These are phyloP conservation scores for Calameuta filiformis DNA, from an alignment of 2,888 invertebrate genomes.

Conservation along the genomic window DNA sequence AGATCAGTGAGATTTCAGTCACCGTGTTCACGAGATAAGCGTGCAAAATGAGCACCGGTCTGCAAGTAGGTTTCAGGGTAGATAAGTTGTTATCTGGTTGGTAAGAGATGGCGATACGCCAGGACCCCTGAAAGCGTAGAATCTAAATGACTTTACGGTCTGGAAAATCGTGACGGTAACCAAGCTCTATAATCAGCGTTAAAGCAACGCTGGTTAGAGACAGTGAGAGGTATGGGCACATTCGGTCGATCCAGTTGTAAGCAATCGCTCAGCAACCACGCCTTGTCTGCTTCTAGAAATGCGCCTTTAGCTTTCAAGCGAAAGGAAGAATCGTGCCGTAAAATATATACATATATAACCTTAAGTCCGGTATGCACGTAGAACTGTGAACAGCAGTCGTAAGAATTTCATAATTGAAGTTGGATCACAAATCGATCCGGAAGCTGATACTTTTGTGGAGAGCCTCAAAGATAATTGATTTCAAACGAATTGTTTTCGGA, in stretches of 20 bases:
- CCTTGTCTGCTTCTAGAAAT: conserved; percentile 37
- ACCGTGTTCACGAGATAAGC: conserved; percentile 20
- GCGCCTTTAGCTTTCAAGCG: conserved; percentile 42
- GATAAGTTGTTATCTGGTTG: neutral
- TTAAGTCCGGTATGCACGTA: neutral
- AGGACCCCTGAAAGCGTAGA: conserved; percentile 28
- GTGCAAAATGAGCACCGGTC: neutral
- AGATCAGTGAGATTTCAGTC: conserved; percentile 26
- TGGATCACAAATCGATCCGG: neutral
- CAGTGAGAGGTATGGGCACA: conserved; percentile 52
- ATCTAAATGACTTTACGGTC: conserved; percentile 50
- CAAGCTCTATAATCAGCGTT: conserved; percentile 49
- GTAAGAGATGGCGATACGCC: conserved; percentile 5
- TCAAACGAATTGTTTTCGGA: neutral
- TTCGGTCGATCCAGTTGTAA: conserved; percentile 44
- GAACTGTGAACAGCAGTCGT: neutral
- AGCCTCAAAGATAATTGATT: neutral
- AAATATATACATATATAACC: neutral
- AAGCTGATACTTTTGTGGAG: neutral
- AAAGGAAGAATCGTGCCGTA: conserved; percentile 47
- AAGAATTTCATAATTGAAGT: conserved; percentile 6
- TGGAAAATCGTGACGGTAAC: conserved; percentile 56
- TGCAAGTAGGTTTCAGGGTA: neutral
- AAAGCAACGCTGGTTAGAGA: conserved; percentile 50
- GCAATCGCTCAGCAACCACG: conserved; percentile 43